These are phyloP conservation scores for Gari tellinella DNA, from an alignment of 2,888 invertebrate genomes.

Conservation along the genomic window DNA sequence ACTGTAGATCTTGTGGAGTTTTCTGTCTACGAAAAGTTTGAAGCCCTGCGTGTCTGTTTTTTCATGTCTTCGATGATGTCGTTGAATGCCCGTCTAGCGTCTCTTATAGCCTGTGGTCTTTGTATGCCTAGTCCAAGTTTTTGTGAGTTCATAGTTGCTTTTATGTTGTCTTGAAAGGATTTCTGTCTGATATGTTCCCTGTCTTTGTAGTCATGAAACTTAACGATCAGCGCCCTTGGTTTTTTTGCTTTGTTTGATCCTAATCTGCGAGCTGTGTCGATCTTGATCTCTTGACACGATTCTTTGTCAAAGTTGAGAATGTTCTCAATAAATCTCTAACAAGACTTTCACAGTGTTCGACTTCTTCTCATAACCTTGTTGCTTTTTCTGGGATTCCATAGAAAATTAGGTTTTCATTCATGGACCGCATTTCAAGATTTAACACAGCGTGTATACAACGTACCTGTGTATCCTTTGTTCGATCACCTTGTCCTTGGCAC, in stretches of 20 bases:
- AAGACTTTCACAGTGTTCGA: conserved; percentile 11
- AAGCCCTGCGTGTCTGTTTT: not conserved
- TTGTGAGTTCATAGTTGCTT: not conserved
- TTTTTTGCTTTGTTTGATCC: conserved; percentile 18
- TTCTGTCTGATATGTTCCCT: conserved; percentile 16
- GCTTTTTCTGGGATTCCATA: conserved; percentile 23
- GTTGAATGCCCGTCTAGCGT: conserved; percentile 12
- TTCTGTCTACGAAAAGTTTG: conserved; percentile 17
- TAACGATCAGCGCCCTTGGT: conserved; percentile 20
- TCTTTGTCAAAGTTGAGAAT: not conserved
- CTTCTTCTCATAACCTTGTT: no score
- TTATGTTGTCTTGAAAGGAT: conserved; percentile 7
- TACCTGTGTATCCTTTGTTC: no score
- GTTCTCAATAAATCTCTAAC: conserved; percentile 2
- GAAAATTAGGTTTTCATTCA: conserved; percentile 27
- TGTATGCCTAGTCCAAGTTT: conserved; percentile 17
- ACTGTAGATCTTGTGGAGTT: conserved; percentile 10
- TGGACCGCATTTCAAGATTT: conserved; percentile 22
- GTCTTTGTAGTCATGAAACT: conserved; percentile 23
- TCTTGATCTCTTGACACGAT: not conserved
- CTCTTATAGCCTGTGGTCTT: conserved; percentile 5
- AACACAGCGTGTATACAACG: no score
- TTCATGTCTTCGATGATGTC: conserved; percentile 7
- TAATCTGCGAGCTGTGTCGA: conserved; percentile 25
- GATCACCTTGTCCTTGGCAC: no score